Percentiles rank a stretch among this genome's conserved stretches.
Evolutionary conservation across 2,888 invertebrate species (phyloP).

Genomic region (Abrostola tripartita): DNA sequence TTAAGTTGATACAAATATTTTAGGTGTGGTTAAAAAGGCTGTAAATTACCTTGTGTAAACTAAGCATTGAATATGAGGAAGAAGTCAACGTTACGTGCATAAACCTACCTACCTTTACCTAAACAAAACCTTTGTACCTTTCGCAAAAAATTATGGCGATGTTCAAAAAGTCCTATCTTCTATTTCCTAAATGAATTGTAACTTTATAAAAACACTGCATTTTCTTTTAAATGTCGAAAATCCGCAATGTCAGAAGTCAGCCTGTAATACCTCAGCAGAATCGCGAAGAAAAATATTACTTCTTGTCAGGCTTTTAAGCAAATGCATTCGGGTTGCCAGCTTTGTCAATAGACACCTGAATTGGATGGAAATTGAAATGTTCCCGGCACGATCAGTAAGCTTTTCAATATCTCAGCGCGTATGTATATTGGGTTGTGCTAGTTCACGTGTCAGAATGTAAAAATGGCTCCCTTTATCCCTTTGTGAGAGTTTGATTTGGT

Average conservation of each 20-base stretch:
- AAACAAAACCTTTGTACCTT: too few species aligned
- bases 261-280: neutral
- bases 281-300: constrained; percentile 55
- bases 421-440: constrained; percentile 28
- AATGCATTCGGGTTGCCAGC: constrained; percentile 62
- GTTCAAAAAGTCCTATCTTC: too few species aligned
- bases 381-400: constrained; percentile 46
- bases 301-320: constrained; percentile 63
- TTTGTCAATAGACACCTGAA: constrained; percentile 63
- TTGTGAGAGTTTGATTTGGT: constrained; percentile 29
- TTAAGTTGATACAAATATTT: too few species aligned
- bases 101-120: too few species aligned
- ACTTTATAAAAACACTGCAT: too few species aligned
- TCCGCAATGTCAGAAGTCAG: neutral
- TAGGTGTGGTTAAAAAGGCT: too few species aligned
- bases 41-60: too few species aligned
- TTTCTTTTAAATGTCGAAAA: neutral
- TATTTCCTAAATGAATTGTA: too few species aligned
- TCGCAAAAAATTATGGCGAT: too few species aligned
- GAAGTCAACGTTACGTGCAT: too few species aligned
- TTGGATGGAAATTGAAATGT: constrained; percentile 61
- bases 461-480: constrained; percentile 26
- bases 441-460: constrained; percentile 34
- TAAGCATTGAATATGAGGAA: too few species aligned
- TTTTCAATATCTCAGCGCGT: constrained; percentile 50